A percentile compares a stretch with the other conserved stretches of the same genome.
These are phyloP conservation scores for Morone saxatilis DNA, from an alignment of 2,113 vertebrate species.

Conservation along the genomic window DNA sequence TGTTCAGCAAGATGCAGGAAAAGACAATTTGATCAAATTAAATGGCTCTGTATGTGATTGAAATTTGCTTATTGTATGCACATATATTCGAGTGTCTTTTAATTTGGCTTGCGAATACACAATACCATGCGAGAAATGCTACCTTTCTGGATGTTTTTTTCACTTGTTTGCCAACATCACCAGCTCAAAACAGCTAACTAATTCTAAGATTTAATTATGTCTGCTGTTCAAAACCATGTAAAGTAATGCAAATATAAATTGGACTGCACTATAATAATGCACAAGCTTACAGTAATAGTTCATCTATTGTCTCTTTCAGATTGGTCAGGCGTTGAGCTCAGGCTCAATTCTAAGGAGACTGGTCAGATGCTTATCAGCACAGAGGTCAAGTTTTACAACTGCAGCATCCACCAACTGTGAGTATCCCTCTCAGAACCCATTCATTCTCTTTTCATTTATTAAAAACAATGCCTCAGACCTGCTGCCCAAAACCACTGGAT, in stretches of 20 bases:
- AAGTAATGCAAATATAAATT: not conserved
- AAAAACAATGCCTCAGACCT: constrained; percentile 8
- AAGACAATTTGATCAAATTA: constrained; percentile 31
- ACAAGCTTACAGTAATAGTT: not conserved
- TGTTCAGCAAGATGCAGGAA: constrained; percentile 31
- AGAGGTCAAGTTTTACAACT: constrained; percentile 99
- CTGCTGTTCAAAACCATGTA: not conserved
- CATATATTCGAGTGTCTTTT: not conserved
- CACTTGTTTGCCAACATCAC: not conserved
- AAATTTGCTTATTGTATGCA: constrained; percentile 24
- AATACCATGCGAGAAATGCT: not conserved
- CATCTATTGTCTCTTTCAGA: constrained; percentile 82
- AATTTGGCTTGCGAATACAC: not conserved
- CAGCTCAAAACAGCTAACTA: not conserved
- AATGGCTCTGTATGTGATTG: constrained; percentile 5
- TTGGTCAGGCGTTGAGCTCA: constrained; percentile 94
- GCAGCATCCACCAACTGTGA: constrained; percentile 98
- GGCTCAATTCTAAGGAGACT: constrained; percentile 94
- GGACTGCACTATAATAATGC: not conserved
- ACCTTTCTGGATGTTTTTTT: not conserved
- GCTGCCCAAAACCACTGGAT: constrained; percentile 38
- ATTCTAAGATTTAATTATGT: not conserved
- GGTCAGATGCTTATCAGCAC: constrained; percentile 97
- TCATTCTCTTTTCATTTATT: constrained; percentile 23
- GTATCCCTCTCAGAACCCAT: constrained; percentile 57